phyloP scores from a whole-genome alignment of 2,113 vertebrate genomes.

The Hyla sarda region DNA sequence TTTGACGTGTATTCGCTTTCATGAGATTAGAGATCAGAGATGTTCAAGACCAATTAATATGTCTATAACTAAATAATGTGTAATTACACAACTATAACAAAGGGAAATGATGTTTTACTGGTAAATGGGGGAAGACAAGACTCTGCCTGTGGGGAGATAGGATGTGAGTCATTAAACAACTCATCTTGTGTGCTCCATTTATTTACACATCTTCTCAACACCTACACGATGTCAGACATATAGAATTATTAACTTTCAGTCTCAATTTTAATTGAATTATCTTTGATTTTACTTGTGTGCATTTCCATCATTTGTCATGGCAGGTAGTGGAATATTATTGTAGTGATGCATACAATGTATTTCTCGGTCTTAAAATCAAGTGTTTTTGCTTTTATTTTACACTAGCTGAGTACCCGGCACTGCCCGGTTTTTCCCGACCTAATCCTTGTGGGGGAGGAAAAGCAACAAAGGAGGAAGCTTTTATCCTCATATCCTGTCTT shows the following conservation, averaged over 20 bases:
- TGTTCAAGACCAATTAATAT: slow-evolving; percentile 25
- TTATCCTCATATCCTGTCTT: too few relatives aligned
- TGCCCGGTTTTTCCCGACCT: too few relatives aligned
- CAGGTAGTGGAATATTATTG: not conserved
- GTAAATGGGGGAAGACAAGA: not conserved
- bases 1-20: slow-evolving; percentile 28
- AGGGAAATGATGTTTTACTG: slow-evolving; percentile 14
- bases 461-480: too few relatives aligned
- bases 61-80: slow-evolving; percentile 35
- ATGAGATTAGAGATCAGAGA: slow-evolving; percentile 30
- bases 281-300: not conserved
- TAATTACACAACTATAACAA: slow-evolving; percentile 49
- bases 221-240: not conserved
- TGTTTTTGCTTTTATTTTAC: not conserved
- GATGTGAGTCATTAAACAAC: slow-evolving; percentile 45
- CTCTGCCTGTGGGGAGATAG: slow-evolving; percentile 17
- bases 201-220: slow-evolving; percentile 3
- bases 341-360: not conserved
- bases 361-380: not conserved
- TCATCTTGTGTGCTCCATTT: slow-evolving; percentile 24
- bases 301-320: not conserved
- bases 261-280: slow-evolving; percentile 38
- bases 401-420: too few relatives aligned
- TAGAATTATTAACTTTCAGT: not conserved
- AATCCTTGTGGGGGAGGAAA: too few relatives aligned